Base-by-base conservation (phyloP, 2,888 invertebrate genomes). In the Fissipunctia ypsillon region DNA sequence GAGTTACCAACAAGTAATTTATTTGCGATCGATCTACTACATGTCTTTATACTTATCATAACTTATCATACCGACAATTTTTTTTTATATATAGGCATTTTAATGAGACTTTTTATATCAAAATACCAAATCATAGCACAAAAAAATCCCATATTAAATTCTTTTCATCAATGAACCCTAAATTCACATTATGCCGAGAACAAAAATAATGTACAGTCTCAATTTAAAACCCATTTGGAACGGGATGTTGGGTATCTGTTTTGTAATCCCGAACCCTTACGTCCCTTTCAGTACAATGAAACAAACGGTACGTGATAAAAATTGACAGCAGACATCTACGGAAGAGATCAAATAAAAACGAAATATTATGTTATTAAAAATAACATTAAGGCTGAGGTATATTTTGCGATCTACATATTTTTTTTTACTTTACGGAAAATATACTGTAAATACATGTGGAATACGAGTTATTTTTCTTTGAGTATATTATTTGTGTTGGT, bases 291-390 rank as follows among this genome's bases (percentile, higher is more conserved):
- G 52, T 25, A 25, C n/a, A 31, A 61, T 69, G 41, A 74, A 83
- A 82, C 63, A 84, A 80, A 84, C 70, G 43, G 65, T 73, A 61
- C 63, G 67, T 72, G 80, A 84, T 80, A 76, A 74, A 84, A 80
- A 83, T 73, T 82, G 73, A 78, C 76, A 72, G 57, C 73, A 75
- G 22, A 73, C 45, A 69, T 78, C 71, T 74, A 54, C 45, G 10
- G 10, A n/a, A 48, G 45, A 72, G 31, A 77, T 78, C 57, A 77
- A 73, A 83, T 74, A 41, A 68, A 50, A 73, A 68, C n/a, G 60
- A 64, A 56, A 74, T 35, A 19, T 60, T 41, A 45, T 73, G 57
- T 56, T 67, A 25, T 73, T 69, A 77, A 69, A 73, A 69, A 50
- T 75, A 63, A 59, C 45, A 57, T 48, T n/a, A 12, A 16, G 5